These are phyloP conservation scores for Paradisaea rubra DNA, from an alignment of 2,113 vertebrate species.

Conservation along the genomic window DNA sequence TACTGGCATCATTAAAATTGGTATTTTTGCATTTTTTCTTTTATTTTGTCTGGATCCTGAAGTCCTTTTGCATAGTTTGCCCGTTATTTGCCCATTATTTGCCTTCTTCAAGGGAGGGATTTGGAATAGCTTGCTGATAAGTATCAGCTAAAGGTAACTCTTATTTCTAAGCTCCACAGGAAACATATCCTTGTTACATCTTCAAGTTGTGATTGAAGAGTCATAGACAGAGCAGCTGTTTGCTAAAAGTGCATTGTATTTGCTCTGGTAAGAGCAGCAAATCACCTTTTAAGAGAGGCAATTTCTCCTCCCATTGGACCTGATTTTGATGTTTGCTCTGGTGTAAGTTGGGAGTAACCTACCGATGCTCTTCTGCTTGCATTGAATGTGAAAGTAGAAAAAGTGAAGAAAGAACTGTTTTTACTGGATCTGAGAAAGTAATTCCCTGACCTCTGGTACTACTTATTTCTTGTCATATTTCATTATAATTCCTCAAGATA, in stretches of 20 bases:
- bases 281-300: neutral
- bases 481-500: neutral
- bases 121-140: neutral
- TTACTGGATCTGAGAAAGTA: neutral
- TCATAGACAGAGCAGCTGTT: neutral
- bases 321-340: neutral
- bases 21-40: rapidly evolving
- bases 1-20: neutral
- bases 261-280: neutral
- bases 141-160: neutral
- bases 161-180: neutral
- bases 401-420: neutral
- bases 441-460: neutral
- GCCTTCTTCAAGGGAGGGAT: neutral
- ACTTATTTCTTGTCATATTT: neutral
- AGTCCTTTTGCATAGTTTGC: neutral
- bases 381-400: neutral
- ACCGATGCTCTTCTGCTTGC: neutral
- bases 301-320: neutral
- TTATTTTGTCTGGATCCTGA: neutral
- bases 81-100: neutral
- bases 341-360: neutral
- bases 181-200: neutral
- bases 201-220: neutral
- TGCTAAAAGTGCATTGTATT: neutral